A percentile compares a stretch with the other conserved stretches of the same genome.
phyloP scores from a whole-genome alignment of 2,113 vertebrate genomes.

The Circaetus cinerascens region DNA sequence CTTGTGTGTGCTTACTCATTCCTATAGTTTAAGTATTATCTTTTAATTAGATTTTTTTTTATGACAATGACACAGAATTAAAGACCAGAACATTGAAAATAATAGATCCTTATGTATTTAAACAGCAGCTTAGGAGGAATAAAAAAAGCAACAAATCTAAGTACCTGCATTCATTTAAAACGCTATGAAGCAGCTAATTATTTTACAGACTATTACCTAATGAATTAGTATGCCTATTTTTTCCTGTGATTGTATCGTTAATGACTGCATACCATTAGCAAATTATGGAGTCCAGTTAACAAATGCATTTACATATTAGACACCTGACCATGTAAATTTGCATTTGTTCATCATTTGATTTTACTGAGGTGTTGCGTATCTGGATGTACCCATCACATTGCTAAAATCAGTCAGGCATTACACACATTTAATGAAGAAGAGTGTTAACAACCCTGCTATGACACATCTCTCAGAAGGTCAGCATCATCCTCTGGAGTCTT shows the following conservation, averaged over 20 bases:
- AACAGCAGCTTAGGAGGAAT: background rate
- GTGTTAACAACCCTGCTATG: background rate
- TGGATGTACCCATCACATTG: background rate
- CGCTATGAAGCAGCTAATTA: background rate
- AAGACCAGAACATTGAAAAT: background rate
- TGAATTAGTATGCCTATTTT: background rate
- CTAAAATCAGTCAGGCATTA: background rate
- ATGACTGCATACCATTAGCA: background rate
- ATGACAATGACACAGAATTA: background rate
- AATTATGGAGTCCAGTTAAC: background rate
- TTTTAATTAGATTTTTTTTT: background rate
- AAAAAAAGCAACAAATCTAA: background rate
- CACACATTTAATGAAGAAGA: background rate
- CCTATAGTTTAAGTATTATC: background rate
- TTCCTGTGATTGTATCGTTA: background rate
- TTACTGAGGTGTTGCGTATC: background rate
- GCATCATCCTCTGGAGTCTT: background rate
- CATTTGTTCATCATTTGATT: background rate
- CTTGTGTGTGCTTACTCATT: background rate
- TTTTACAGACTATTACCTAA: background rate
- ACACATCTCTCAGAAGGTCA: background rate
- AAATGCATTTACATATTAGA: background rate
- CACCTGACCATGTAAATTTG: background rate
- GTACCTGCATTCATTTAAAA: background rate
- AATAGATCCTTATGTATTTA: background rate